Evolutionary conservation across 2,888 invertebrate species (phyloP).

Genomic region (Melanotus villosus): DNA sequence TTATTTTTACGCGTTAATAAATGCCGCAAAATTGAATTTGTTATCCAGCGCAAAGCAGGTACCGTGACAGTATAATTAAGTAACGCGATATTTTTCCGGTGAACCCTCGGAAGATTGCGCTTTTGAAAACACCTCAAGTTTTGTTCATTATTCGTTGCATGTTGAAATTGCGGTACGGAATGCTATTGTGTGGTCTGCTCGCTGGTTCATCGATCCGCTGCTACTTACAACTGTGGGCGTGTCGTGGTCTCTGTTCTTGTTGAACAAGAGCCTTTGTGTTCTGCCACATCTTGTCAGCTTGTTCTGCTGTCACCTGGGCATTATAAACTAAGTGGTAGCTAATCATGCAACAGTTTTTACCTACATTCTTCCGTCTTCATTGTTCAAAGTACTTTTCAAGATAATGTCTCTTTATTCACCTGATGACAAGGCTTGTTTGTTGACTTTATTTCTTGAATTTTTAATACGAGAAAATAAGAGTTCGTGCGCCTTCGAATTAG

Average conservation of each 20-base stretch:
- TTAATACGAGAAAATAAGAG: too few species aligned
- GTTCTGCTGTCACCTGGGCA: slow-evolving; percentile 21
- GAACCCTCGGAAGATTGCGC: background rate
- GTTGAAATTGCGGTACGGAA: slow-evolving; percentile 26
- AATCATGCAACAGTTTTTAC: background rate
- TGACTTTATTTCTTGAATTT: too few species aligned
- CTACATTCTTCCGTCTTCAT: background rate
- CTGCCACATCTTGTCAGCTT: slow-evolving; percentile 28
- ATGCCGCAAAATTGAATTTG: too few species aligned
- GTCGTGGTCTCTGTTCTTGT: slow-evolving; percentile 38
- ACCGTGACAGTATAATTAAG: too few species aligned
- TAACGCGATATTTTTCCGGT: too few species aligned
- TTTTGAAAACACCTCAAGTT: background rate
- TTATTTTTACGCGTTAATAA: too few species aligned
- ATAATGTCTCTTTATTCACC: too few species aligned
- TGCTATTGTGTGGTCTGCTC: slow-evolving; percentile 38
- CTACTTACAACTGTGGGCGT: slow-evolving; percentile 35
- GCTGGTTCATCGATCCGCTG: slow-evolving; percentile 35
- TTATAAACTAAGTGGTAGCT: slow-evolving; percentile 13
- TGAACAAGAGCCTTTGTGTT: slow-evolving; percentile 35
- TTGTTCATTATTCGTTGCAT: slow-evolving; percentile 2
- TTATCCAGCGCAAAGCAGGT: too few species aligned
- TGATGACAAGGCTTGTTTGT: too few species aligned
- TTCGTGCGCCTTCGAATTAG: too few species aligned
- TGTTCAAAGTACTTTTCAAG: background rate